These are phyloP conservation scores for Drosophila mercatorum DNA, from an alignment of 2,888 invertebrate species.

Conservation along the genomic window DNA sequence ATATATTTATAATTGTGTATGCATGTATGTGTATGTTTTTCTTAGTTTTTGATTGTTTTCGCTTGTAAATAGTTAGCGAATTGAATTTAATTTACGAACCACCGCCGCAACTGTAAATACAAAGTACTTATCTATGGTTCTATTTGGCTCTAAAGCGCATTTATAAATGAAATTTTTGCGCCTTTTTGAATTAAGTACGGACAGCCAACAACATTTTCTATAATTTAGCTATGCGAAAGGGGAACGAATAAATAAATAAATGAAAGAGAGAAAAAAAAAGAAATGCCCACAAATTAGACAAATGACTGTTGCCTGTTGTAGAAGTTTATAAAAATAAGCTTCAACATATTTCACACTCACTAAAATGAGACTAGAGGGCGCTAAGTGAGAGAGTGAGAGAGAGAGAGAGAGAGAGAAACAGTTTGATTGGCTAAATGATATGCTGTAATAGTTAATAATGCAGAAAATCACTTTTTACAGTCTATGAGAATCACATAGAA, in stretches of 20 bases:
- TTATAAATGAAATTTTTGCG: constrained; percentile 36
- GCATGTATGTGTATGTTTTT: constrained; percentile 8
- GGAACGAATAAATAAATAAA: constrained; percentile 20
- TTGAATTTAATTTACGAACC: constrained; percentile 61
- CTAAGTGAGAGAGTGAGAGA: not conserved
- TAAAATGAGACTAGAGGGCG: constrained; percentile 41
- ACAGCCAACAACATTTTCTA: constrained; percentile 33
- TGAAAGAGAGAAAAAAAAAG: not conserved
- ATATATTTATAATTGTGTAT: constrained; percentile 22
- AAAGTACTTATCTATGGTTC: constrained; percentile 29
- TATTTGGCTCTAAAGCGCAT: constrained; percentile 7
- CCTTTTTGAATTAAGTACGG: constrained; percentile 39
- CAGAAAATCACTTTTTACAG: not conserved
- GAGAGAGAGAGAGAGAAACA: not conserved
- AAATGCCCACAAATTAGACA: constrained; percentile 69
- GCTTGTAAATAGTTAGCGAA: constrained; percentile 62
- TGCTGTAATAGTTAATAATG: not conserved
- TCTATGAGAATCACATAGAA: not conserved
- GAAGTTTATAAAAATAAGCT: constrained; percentile 77
- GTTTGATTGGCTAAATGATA: constrained; percentile 6
- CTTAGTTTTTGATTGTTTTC: constrained; percentile 35
- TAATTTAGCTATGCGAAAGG: constrained; percentile 16
- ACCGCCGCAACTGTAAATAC: constrained; percentile 12
- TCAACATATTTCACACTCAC: constrained; percentile 70
- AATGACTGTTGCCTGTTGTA: constrained; percentile 67